Percentiles rank a stretch among this genome's conserved stretches.
Evolutionary conservation across 92 coral and sea anemone genomes (phyloP).

Genomic region (Epizoanthus stellaris): DNA sequence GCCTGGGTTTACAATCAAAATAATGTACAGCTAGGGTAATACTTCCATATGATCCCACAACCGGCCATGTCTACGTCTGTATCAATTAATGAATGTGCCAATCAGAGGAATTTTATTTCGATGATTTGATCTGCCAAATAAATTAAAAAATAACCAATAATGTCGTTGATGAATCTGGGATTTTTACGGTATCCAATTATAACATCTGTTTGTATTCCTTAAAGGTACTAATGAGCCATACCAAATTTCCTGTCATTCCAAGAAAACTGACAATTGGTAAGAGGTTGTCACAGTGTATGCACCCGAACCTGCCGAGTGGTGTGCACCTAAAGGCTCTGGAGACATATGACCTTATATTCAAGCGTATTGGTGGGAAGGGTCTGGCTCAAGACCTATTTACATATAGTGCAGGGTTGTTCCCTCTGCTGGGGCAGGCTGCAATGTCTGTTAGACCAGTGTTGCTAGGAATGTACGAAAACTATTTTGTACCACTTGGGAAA

Average conservation of each 20-base stretch:
- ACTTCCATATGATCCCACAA: no score
- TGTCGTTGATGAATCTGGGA: no score
- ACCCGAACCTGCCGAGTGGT: conserved; percentile 95
- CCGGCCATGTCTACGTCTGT: no score
- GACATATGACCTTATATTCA: conserved; percentile 90
- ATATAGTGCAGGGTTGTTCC: conserved; percentile 92
- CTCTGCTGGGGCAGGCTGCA: conserved; percentile 91
- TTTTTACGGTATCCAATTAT: no score
- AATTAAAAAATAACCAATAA: no score
- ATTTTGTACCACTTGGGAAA: conserved; percentile 84
- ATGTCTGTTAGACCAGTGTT: conserved; percentile 94
- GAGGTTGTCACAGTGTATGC: conserved; percentile 91
- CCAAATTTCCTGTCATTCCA: conserved; percentile 89
- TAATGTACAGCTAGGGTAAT: no score
- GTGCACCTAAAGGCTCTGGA: conserved; percentile 95
- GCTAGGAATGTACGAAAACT: conserved; percentile 86
- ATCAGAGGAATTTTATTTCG: no score
- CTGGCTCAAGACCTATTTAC: conserved; percentile 92
- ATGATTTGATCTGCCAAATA: no score
- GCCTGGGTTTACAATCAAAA: no score
- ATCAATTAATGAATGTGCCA: no score
- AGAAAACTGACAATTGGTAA: conserved; percentile 92
- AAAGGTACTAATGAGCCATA: conserved; percentile 76
- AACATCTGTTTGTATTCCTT: background rate
- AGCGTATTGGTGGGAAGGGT: conserved; percentile 87